Conservation (phyloP, 1,140 invertebrate genomes). For the Armadillidium nasatum region DNA sequence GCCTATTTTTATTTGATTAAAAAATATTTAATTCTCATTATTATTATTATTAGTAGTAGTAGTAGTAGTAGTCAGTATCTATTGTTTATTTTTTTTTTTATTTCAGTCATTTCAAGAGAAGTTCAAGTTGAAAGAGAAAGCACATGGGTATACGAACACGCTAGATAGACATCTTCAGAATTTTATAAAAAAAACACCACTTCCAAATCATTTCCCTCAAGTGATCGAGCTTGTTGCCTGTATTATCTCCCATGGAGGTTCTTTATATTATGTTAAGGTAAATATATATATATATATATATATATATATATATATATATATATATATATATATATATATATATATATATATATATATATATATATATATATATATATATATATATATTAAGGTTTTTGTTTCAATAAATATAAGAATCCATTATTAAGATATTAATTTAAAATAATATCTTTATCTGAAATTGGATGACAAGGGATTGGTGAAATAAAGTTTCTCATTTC, state of each 20-base stretch:
- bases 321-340: neutral
- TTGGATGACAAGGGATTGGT: no score
- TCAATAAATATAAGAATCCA: no score
- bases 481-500: no score
- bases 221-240: slow-evolving; percentile 27
- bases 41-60: no score
- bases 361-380: neutral
- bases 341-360: neutral
- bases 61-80: neutral
- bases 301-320: no score
- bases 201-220: slow-evolving; percentile 26
- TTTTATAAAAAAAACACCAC: slow-evolving; percentile 36
- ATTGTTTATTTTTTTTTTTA: neutral
- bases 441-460: no score
- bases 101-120: slow-evolving; percentile 23
- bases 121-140: slow-evolving; percentile 17
- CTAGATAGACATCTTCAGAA: slow-evolving; percentile 30
- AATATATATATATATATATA: neutral
- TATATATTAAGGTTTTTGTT: no score
- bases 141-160: slow-evolving; percentile 9
- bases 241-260: slow-evolving; percentile 29
- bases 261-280: slow-evolving; percentile 36
- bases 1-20: no score
- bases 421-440: no score
- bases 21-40: no score